Conservation (phyloP, 2,797 vertebrate genomes). For the Aplochiton taeniatus region DNA sequence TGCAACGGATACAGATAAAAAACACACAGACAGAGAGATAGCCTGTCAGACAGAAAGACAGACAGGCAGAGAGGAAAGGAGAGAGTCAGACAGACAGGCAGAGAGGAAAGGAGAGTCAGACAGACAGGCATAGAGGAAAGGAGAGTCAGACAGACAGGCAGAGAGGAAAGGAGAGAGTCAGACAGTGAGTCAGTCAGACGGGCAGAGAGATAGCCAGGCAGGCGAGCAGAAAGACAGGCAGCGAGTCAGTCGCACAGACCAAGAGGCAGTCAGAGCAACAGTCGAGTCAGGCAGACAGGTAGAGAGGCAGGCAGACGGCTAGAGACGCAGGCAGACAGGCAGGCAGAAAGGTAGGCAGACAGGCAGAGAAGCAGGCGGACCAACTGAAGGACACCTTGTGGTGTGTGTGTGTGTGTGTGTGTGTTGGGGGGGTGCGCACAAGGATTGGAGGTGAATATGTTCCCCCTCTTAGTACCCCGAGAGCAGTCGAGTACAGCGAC, state of each 20-base stretch:
- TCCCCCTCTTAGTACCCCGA: slow-evolving; percentile 59
- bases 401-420: slow-evolving; percentile 1
- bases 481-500: slow-evolving; percentile 58
- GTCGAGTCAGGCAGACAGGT: slow-evolving; percentile 36
- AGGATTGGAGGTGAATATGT: slow-evolving; percentile 41
- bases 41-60: too few species aligned
- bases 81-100: slow-evolving; percentile 36
- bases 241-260: slow-evolving; percentile 1
- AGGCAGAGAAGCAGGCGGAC: slow-evolving; percentile 38
- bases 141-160: neutral
- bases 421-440: neutral
- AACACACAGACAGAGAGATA: too few species aligned
- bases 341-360: slow-evolving; percentile 44
- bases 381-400: too few species aligned
- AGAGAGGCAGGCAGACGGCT: neutral
- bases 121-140: too few species aligned
- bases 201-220: too few species aligned
- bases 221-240: too few species aligned
- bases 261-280: slow-evolving; percentile 48
- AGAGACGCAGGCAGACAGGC: neutral
- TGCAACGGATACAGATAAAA: too few species aligned
- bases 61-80: slow-evolving; percentile 51
- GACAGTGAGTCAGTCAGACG: slow-evolving; percentile 30
- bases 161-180: slow-evolving; percentile 47
- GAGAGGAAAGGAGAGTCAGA: neutral